These are phyloP conservation scores for Thrips palmi DNA, from an alignment of 1,140 invertebrate species.

Conservation along the genomic window DNA sequence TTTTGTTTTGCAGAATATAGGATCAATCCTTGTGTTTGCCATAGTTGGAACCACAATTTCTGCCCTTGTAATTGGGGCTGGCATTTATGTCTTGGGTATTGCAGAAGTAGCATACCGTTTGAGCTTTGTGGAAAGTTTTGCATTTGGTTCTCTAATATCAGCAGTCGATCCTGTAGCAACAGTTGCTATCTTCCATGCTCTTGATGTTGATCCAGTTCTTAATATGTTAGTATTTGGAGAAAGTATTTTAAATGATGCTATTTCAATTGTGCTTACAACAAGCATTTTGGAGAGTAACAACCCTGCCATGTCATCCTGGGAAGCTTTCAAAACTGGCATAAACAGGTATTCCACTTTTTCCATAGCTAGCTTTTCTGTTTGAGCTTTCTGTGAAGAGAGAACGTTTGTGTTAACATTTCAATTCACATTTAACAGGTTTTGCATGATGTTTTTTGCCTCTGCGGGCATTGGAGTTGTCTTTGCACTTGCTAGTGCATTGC, in stretches of 20 bases:
- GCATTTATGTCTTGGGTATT: slow-evolving; percentile 82
- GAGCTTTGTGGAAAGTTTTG: slow-evolving; percentile 92
- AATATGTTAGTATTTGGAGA: slow-evolving; percentile 99
- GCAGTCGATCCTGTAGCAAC: slow-evolving; percentile 97
- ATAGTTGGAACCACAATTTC: slow-evolving; percentile 93
- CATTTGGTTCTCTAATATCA: slow-evolving; percentile 95
- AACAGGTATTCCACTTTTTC: too few species aligned
- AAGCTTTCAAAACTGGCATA: slow-evolving; percentile 77
- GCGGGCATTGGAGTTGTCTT: slow-evolving; percentile 92
- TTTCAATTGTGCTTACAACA: slow-evolving; percentile 91
- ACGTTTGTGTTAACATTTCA: neutral
- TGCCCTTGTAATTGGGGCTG: slow-evolving; percentile 82
- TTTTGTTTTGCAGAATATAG: too few species aligned
- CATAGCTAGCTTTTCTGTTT: too few species aligned
- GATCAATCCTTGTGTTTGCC: slow-evolving; percentile 91
- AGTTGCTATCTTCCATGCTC: slow-evolving; percentile 93
- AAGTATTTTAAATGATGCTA: slow-evolving; percentile 94
- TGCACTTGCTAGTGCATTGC: slow-evolving; percentile 80
- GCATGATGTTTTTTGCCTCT: slow-evolving; percentile 95
- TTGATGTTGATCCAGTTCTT: slow-evolving; percentile 85
- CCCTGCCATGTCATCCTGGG: slow-evolving; percentile 47
- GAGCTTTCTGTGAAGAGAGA: neutral
- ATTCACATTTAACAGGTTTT: slow-evolving; percentile 83
- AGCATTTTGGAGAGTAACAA: slow-evolving; percentile 63
- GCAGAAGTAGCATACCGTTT: slow-evolving; percentile 77